These are phyloP conservation scores for Riptortus pedestris DNA, from an alignment of 1,140 invertebrate species.

Conservation along the genomic window DNA sequence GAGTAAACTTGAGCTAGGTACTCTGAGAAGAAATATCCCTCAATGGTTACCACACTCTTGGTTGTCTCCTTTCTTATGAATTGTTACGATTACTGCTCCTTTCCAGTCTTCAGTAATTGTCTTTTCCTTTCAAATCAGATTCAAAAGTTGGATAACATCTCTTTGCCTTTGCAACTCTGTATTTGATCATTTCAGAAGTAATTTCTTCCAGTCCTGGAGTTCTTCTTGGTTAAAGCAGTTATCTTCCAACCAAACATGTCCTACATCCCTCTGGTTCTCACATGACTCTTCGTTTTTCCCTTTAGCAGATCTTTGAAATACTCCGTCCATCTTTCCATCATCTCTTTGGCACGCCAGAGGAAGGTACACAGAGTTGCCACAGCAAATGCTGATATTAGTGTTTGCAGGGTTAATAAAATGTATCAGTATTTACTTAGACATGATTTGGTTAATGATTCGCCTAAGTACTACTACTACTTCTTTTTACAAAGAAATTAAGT, in stretches of 20 bases:
- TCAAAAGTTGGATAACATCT: not conserved
- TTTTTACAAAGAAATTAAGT: no score
- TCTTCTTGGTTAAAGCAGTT: not conserved
- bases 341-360: not conserved
- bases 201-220: not conserved
- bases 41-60: no score
- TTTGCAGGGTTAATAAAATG: no score
- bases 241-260: not conserved
- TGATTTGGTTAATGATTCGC: no score
- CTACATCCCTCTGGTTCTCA: not conserved
- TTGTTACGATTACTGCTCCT: not conserved
- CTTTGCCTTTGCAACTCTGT: not conserved
- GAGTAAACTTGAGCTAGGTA: no score
- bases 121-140: not conserved
- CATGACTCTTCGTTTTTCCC: not conserved
- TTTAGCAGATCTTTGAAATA: not conserved
- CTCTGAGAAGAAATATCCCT: no score
- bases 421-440: not conserved
- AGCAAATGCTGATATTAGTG: not conserved
- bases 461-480: no score
- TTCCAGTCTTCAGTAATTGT: not conserved
- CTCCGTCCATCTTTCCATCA: not conserved
- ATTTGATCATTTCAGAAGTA: not conserved
- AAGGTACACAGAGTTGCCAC: no score
- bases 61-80: not conserved